Percentiles rank a stretch among this genome's conserved stretches.
phyloP scores from a whole-genome alignment of 2,113 vertebrate species.

The Rhadina sibilatrix region DNA sequence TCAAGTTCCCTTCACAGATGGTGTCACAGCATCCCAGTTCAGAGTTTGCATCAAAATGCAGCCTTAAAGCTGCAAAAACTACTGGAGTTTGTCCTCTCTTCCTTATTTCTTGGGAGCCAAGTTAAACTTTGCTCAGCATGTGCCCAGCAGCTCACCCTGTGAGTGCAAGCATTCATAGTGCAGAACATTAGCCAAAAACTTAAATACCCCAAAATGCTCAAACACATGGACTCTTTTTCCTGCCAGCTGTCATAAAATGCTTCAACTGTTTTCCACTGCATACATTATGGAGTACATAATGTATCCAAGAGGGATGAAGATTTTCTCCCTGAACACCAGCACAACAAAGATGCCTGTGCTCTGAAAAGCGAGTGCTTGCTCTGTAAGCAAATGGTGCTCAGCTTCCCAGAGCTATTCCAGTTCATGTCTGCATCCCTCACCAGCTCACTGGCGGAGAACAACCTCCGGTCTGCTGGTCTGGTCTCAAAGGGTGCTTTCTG shows the following conservation, averaged over 20 bases:
- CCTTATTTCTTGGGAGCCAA: neutral
- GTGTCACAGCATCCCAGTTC: neutral
- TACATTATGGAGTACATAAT: neutral
- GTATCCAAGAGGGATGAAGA: neutral
- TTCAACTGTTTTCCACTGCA: neutral
- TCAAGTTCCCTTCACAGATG: neutral
- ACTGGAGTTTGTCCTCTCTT: neutral
- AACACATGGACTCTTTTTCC: neutral
- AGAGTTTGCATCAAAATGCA: neutral
- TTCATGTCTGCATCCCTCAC: neutral
- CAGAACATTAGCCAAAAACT: neutral
- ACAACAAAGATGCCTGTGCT: neutral
- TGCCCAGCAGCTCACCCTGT: neutral
- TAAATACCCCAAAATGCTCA: neutral
- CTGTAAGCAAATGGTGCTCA: neutral
- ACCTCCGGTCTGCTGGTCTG: neutral
- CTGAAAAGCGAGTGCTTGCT: neutral
- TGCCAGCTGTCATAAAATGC: conserved; percentile 1
- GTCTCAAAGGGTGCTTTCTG: neutral
- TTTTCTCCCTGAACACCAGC: neutral
- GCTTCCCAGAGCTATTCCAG: neutral
- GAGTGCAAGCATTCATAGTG: neutral
- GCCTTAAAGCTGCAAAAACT: neutral
- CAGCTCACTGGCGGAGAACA: neutral
- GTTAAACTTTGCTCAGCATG: neutral